A percentile compares a stretch with the other conserved stretches of the same genome.
Evolutionary conservation across 2,797 vertebrate genomes (phyloP).

Genomic region (Nothura maculosa): DNA sequence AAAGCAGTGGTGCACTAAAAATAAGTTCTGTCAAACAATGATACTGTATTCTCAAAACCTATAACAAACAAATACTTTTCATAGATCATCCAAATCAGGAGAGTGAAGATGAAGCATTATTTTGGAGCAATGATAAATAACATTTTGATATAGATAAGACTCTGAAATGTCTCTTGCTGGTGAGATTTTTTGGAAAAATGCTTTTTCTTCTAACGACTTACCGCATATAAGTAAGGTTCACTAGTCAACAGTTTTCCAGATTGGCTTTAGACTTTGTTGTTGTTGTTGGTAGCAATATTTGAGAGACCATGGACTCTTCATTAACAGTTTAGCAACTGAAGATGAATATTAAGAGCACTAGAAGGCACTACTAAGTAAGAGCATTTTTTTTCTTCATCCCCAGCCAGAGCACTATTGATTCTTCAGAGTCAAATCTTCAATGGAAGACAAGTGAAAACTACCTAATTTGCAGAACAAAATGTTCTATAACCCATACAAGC

Average conservation of each 20-base stretch:
- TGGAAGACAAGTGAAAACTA: not conserved
- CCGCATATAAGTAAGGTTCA: not conserved
- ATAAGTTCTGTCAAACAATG: slow-evolving; percentile 69
- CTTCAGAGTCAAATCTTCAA: not conserved
- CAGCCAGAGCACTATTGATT: not conserved
- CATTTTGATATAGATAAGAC: not conserved
- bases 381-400: not conserved
- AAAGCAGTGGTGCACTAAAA: slow-evolving; percentile 73
- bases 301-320: not conserved
- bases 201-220: not conserved
- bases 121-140: not conserved
- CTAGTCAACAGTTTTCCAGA: not conserved
- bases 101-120: slow-evolving; percentile 2
- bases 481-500: not conserved
- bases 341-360: not conserved
- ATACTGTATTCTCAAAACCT: slow-evolving; percentile 30
- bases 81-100: slow-evolving; percentile 51
- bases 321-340: not conserved
- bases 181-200: not conserved
- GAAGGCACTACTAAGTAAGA: not conserved
- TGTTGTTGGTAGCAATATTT: not conserved
- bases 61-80: slow-evolving; percentile 47
- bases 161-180: not conserved
- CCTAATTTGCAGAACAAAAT: not conserved
- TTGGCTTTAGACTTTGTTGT: not conserved